Conservation (phyloP, 1,140 invertebrate species). For the Anadara kagoshimensis region DNA sequence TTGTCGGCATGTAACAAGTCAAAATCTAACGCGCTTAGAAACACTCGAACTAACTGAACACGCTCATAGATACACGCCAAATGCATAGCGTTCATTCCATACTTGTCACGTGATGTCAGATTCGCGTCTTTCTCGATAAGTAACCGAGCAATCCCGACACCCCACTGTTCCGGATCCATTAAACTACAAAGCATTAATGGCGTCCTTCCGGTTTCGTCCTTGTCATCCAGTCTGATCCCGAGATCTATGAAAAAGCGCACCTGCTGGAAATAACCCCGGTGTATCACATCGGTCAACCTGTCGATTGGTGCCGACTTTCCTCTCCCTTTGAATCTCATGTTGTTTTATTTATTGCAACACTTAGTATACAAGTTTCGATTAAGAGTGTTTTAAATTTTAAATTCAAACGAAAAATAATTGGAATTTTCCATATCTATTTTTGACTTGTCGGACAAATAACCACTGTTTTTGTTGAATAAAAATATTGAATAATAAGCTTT, state of each 20-base stretch:
- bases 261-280: constrained; percentile 63
- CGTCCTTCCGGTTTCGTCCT: constrained; percentile 53
- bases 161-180: constrained; percentile 63
- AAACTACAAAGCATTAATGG: constrained; percentile 64
- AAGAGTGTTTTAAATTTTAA: too few species aligned
- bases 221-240: constrained; percentile 54
- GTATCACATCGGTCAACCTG: constrained; percentile 55
- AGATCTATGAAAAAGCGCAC: constrained; percentile 60
- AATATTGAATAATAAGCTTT: too few species aligned
- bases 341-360: not conserved
- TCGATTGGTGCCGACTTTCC: constrained; percentile 37
- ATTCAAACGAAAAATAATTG: too few species aligned
- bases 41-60: constrained; percentile 49
- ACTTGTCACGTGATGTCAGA: constrained; percentile 51
- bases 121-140: constrained; percentile 66
- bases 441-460: too few species aligned
- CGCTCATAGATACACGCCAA: constrained; percentile 64
- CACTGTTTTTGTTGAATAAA: too few species aligned
- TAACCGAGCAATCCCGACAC: constrained; percentile 56
- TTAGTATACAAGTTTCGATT: not conserved
- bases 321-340: constrained; percentile 35
- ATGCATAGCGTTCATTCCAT: constrained; percentile 66
- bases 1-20: constrained; percentile 57
- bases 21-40: constrained; percentile 65
- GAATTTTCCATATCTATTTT: too few species aligned